Evolutionary conservation across 2,888 invertebrate genomes (phyloP).

Genomic region (Phymatocera aterrima): DNA sequence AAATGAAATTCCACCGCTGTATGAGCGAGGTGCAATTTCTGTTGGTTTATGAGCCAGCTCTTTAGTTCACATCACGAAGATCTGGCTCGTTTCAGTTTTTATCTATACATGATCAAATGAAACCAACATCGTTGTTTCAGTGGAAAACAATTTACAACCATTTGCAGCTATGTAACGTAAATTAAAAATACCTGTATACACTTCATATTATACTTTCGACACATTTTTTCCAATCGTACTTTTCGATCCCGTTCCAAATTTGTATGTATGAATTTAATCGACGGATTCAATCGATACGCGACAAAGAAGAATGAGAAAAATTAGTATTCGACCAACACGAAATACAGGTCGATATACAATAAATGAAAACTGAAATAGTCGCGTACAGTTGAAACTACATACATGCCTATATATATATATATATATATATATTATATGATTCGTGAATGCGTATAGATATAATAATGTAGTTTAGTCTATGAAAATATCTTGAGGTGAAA

Average conservation of each 20-base stretch:
- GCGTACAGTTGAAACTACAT: background rate
- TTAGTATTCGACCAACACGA: background rate
- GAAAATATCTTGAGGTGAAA: background rate
- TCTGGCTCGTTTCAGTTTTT: background rate
- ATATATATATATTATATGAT: conserved; percentile 5
- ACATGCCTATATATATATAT: background rate
- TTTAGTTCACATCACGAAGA: background rate
- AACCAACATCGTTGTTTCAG: background rate
- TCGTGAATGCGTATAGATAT: conserved; percentile 8
- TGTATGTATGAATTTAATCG: background rate
- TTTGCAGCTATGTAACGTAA: background rate
- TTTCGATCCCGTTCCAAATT: background rate
- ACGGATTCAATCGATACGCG: background rate
- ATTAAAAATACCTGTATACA: background rate
- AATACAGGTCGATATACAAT: background rate
- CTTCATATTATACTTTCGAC: background rate
- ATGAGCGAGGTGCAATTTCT: background rate
- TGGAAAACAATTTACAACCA: background rate
- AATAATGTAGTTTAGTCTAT: background rate
- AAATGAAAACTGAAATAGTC: conserved; percentile 1
- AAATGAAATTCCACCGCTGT: conserved; percentile 8
- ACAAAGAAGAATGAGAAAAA: background rate
- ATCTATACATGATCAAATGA: background rate
- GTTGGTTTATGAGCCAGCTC: background rate
- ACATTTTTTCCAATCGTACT: background rate